Conservation (phyloP, 2,113 vertebrate genomes). For the Anser brachyrhynchus region DNA sequence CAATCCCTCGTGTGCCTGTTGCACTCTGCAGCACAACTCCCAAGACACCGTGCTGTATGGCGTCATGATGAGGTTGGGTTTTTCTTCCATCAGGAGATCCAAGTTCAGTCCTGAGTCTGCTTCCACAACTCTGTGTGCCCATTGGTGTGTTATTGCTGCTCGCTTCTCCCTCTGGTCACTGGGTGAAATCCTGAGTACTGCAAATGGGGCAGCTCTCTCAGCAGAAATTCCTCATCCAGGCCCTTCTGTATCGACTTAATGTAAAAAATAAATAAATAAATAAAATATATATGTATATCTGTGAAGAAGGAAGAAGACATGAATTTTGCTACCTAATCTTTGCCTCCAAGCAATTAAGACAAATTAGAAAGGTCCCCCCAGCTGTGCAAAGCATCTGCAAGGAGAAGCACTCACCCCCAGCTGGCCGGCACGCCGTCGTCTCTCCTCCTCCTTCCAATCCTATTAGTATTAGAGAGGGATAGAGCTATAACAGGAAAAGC, state of each 20-base stretch:
- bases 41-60: no score
- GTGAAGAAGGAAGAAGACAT: neutral
- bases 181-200: neutral
- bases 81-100: neutral
- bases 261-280: neutral
- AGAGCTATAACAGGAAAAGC: constrained; percentile 67
- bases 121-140: neutral
- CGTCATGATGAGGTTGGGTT: neutral
- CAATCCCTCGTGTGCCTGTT: neutral
- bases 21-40: neutral
- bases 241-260: neutral
- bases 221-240: neutral
- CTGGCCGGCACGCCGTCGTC: accelerated
- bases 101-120: neutral
- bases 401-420: neutral
- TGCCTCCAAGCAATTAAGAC: neutral
- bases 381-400: neutral
- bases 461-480: constrained; percentile 58
- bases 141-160: accelerated
- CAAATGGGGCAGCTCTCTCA: neutral
- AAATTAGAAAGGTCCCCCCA: neutral
- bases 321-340: neutral
- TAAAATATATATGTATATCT: neutral
- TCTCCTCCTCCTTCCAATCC: constrained; percentile 42
- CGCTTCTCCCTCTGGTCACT: neutral